A percentile compares a stretch with the other conserved stretches of the same genome.
Evolutionary conservation across 2,888 invertebrate species (phyloP).

Genomic region (Sipha maydis): DNA sequence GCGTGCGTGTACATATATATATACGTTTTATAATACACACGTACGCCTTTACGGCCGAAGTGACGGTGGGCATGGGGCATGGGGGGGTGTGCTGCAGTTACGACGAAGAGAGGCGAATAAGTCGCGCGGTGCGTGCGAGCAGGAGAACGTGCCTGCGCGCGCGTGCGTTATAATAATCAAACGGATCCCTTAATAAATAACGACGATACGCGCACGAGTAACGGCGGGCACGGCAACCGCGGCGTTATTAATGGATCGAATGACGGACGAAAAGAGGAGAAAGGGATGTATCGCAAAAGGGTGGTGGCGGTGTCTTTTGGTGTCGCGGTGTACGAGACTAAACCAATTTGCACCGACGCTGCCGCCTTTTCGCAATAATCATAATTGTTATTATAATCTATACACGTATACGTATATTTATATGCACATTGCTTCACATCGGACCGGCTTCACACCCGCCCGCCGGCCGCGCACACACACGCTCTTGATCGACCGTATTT

Average conservation of each 20-base stretch:
- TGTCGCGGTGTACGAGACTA: constrained; percentile 12
- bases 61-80: constrained; percentile 66
- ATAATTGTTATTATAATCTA: constrained; percentile 47
- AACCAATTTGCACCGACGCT: constrained; percentile 52
- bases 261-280: neutral
- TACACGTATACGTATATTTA: neutral
- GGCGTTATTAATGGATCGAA: constrained; percentile 55
- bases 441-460: neutral
- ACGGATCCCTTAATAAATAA: constrained; percentile 61
- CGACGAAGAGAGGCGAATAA: neutral
- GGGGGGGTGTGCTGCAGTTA: constrained; percentile 25
- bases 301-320: constrained; percentile 19
- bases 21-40: neutral
- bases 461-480: neutral
- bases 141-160: neutral
- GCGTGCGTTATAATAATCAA: constrained; percentile 49
- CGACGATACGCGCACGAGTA: constrained; percentile 23
- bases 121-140: neutral
- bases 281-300: constrained; percentile 34
- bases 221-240: neutral
- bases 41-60: constrained; percentile 57
- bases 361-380: constrained; percentile 51
- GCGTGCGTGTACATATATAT: neutral
- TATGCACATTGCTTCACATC: neutral
- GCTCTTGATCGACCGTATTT: constrained; percentile 12